Conservation (phyloP, 2,113 vertebrate genomes). For the Xenus cinereus region DNA sequence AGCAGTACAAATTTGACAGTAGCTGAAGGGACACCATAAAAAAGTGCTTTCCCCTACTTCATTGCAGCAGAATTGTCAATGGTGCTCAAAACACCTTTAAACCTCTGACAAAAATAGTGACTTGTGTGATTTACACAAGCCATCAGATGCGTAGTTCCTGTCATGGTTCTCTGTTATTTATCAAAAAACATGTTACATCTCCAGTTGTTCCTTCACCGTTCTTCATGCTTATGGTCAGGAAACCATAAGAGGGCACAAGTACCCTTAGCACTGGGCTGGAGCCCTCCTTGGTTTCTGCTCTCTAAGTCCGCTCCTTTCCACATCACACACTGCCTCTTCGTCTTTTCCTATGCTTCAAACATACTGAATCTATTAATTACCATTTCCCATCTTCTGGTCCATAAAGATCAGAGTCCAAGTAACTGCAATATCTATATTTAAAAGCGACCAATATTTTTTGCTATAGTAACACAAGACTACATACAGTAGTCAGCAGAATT, state of each 20-base stretch:
- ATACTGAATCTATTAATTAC: background rate
- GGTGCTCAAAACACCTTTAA: background rate
- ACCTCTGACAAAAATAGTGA: background rate
- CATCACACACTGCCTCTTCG: background rate
- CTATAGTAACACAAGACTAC: background rate
- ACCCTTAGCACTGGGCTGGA: background rate
- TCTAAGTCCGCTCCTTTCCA: background rate
- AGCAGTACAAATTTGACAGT: background rate
- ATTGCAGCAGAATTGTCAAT: background rate
- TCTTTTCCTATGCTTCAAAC: background rate
- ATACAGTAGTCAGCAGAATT: background rate
- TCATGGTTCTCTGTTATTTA: background rate
- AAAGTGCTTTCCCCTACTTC: background rate
- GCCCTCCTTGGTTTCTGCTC: background rate
- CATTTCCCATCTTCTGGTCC: background rate
- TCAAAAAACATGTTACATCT: background rate
- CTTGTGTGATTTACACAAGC: background rate
- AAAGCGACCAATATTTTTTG: background rate
- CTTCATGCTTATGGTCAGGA: background rate
- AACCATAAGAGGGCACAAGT: background rate
- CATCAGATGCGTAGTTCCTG: background rate
- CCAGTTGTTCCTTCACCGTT: background rate
- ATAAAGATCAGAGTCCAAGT: background rate
- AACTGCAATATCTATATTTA: background rate
- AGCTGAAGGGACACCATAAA: background rate